Percentiles rank a stretch among this genome's conserved stretches.
phyloP scores from a whole-genome alignment of 2,888 invertebrate genomes.

The Amiota mariae region DNA sequence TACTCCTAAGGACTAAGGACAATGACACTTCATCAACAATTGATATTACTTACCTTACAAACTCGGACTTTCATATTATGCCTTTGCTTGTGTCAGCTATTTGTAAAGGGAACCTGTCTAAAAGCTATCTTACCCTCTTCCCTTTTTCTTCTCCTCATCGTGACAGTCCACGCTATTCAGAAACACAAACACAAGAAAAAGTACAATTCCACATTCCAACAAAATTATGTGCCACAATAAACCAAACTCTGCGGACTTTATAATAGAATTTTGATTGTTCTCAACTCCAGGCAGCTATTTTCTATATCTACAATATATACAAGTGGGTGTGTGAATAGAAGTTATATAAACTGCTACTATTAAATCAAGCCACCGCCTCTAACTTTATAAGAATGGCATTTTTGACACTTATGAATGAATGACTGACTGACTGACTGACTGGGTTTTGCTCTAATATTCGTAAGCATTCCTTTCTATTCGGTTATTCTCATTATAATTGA shows the following conservation, averaged over 20 bases:
- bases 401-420: conserved; percentile 18
- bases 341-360: no score
- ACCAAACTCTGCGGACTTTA: background rate
- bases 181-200: background rate
- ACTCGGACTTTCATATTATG: background rate
- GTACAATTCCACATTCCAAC: no score
- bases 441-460: no score
- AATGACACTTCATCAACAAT: conserved; percentile 3
- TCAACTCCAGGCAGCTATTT: background rate
- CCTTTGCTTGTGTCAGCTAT: background rate
- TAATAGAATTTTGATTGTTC: conserved; percentile 4
- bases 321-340: no score
- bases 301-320: no score
- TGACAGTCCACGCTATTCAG: background rate
- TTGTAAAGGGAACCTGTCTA: conserved; percentile 10
- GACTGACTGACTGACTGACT: no score
- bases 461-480: no score
- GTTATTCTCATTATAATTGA: conserved; percentile 12
- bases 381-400: conserved; percentile 12
- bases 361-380: no score
- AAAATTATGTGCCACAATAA: conserved; percentile 7
- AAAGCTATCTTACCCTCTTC: background rate
- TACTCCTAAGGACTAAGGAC: background rate
- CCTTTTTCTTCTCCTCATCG: background rate
- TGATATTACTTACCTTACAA: background rate